Evolutionary conservation across 2,797 vertebrate genomes (phyloP).

Genomic region (Vespertilio murinus): DNA sequence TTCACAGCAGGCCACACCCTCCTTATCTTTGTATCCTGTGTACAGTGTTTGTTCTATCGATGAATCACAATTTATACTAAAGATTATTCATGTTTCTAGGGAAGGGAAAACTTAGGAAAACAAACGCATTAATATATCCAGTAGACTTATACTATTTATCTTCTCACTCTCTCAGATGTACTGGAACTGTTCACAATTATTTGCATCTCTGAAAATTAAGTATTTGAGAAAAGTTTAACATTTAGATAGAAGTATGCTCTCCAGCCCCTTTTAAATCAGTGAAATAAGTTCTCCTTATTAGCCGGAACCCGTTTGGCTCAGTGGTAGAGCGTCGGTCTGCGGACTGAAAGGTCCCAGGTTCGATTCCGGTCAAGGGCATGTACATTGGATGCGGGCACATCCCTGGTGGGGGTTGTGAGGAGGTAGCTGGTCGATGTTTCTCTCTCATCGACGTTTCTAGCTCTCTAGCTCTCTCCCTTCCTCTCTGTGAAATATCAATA

Average conservation of each 20-base stretch:
- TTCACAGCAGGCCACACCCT: background rate
- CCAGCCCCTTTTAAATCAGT: background rate
- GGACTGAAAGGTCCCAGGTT: no score
- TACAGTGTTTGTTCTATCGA: background rate
- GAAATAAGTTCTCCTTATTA: background rate
- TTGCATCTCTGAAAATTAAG: background rate
- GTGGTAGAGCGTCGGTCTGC: no score
- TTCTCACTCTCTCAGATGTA: background rate
- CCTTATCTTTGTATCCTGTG: background rate
- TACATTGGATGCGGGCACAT: no score
- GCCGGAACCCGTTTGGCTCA: no score
- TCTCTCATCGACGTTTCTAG: no score
- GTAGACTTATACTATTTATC: background rate
- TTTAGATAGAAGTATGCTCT: background rate
- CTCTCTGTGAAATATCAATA: no score
- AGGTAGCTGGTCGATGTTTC: no score
- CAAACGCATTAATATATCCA: background rate
- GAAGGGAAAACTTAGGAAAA: background rate
- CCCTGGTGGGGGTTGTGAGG: no score
- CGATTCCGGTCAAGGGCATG: no score
- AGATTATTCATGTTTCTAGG: background rate
- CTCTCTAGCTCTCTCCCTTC: no score
- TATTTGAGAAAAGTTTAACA: background rate
- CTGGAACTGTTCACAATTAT: background rate
- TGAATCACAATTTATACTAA: background rate